These are phyloP conservation scores for Aulostomus chinensis DNA, from an alignment of 2,797 vertebrate species.

Conservation along the genomic window DNA sequence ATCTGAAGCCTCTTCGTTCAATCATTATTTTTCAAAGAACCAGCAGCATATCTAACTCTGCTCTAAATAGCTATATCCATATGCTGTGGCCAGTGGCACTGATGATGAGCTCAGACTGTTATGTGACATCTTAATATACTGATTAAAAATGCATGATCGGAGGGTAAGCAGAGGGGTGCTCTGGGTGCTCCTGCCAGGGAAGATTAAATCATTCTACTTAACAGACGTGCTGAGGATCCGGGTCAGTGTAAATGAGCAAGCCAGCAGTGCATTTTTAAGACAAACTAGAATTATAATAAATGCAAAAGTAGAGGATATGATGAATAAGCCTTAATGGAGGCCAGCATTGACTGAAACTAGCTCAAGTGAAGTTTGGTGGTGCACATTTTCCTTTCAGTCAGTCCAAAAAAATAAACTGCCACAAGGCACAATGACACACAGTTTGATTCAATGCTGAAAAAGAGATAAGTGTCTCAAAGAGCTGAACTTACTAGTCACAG, in stretches of 20 bases:
- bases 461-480: constrained; percentile 4
- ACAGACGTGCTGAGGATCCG: constrained; percentile 63
- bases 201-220: constrained; percentile 72
- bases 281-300: constrained; percentile 18
- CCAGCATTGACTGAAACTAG: constrained; percentile 9
- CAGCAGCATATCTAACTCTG: constrained; percentile 70
- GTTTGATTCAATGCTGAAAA: constrained; percentile 2
- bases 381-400: constrained; percentile 16
- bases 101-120: constrained; percentile 82
- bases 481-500: neutral
- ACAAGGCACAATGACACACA: too few relatives aligned
- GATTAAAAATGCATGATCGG: constrained; percentile 79
- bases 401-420: neutral
- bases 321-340: constrained; percentile 5
- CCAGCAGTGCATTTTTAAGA: constrained; percentile 33
- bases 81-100: constrained; percentile 72
- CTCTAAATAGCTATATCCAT: constrained; percentile 80
- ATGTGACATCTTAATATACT: constrained; percentile 80
- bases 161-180: constrained; percentile 66
- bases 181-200: constrained; percentile 69
- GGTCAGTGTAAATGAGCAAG: constrained; percentile 73
- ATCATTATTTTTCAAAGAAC: constrained; percentile 72
- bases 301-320: constrained; percentile 10
- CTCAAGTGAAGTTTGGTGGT: neutral
- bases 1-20: constrained; percentile 69